A percentile compares a stretch with the other conserved stretches of the same genome.
Conservation (phyloP, 2,888 invertebrate genomes). For the Erynnis tages region DNA sequence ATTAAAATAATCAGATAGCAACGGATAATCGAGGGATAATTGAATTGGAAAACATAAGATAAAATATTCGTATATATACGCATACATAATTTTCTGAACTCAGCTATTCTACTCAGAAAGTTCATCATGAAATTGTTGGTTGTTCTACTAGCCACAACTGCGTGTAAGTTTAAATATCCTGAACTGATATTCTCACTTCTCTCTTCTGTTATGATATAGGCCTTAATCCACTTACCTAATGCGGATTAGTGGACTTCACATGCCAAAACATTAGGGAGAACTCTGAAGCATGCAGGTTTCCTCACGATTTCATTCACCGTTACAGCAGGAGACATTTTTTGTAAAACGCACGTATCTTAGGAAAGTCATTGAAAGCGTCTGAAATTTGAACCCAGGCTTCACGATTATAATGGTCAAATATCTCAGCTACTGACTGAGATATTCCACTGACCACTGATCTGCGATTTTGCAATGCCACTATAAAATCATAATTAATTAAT, state of each 20-base stretch:
- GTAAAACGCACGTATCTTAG: too few species aligned
- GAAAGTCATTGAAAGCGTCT: too few species aligned
- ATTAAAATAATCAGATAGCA: background rate
- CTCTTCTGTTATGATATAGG: too few species aligned
- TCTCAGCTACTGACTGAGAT: too few species aligned
- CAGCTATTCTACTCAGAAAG: background rate
- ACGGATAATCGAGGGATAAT: background rate
- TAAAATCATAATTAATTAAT: background rate
- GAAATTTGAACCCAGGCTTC: too few species aligned
- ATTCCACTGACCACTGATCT: background rate
- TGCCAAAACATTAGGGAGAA: too few species aligned
- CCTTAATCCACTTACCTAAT: too few species aligned
- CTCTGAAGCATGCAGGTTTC: too few species aligned
- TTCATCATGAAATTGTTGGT: background rate
- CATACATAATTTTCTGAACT: background rate
- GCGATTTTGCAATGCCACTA: background rate
- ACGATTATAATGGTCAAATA: too few species aligned
- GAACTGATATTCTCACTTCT: background rate
- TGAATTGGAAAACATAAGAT: background rate
- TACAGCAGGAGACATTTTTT: too few species aligned
- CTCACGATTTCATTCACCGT: too few species aligned
- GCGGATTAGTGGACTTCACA: too few species aligned
- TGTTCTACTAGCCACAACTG: background rate
- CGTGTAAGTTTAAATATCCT: background rate
- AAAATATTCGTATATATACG: background rate